These are phyloP conservation scores for Drosophila saltans DNA, from an alignment of 1,140 invertebrate species.

Conservation along the genomic window DNA sequence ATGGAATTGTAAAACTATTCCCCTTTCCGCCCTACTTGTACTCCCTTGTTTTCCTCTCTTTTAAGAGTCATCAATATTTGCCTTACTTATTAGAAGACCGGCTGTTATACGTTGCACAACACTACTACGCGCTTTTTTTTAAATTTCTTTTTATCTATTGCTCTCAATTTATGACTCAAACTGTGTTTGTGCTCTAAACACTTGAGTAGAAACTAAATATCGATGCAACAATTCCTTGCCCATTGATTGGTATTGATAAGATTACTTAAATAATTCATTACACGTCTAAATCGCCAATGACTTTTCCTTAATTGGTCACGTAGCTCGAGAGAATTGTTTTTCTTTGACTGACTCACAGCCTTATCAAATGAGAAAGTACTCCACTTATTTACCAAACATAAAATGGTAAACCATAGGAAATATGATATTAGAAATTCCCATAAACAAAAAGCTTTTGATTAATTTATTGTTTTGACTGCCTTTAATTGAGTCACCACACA, in stretches of 20 bases:
- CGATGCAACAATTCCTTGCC: background rate
- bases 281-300: slow-evolving; percentile 8
- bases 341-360: slow-evolving; percentile 14
- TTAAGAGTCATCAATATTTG: slow-evolving; percentile 1
- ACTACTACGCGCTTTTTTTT: slow-evolving; percentile 22
- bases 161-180: slow-evolving; percentile 33
- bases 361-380: slow-evolving; percentile 4
- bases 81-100: slow-evolving; percentile 36
- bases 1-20: slow-evolving; percentile 31
- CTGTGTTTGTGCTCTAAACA: slow-evolving; percentile 19
- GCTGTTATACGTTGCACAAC: slow-evolving; percentile 35
- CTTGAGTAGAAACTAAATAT: slow-evolving; percentile 2
- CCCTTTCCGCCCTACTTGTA: background rate
- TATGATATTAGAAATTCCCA: slow-evolving; percentile 7
- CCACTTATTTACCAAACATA: background rate
- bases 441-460: slow-evolving; percentile 10
- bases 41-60: background rate
- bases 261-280: slow-evolving; percentile 23
- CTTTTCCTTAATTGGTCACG: slow-evolving; percentile 60
- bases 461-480: slow-evolving; percentile 13
- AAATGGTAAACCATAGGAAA: background rate
- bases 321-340: slow-evolving; percentile 36
- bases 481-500: slow-evolving; percentile 13
- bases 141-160: background rate
- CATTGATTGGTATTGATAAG: slow-evolving; percentile 36